Evolutionary conservation across 2,888 invertebrate species (phyloP), one percentile per base, ranked within the genome.

Genomic region (Heliothis peltigera): DNA sequence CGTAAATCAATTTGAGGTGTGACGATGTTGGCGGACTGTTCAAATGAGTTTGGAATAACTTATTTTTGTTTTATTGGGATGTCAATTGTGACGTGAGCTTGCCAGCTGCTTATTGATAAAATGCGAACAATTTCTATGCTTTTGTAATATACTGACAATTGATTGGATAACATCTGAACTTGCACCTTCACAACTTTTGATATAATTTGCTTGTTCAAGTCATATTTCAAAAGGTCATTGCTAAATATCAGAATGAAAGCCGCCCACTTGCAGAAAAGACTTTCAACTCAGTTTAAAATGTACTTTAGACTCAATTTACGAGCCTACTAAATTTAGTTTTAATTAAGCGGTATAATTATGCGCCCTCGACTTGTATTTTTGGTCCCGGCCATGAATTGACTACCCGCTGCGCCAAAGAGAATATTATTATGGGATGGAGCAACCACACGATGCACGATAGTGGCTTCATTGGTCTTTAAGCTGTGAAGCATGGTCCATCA

Each of bases 261-360:
- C 39, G n/a, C n/a, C n/a, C 39, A 46, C 18, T 21, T 46, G 15
- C 19, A 19, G 19, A 6, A 2, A 21, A 46, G 21, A 46, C 21
- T 46, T 46, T 21, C 12, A 46, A 46, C 8, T 46, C 15, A 46
- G 32, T 47, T 32, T 19, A 1, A 25, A 52, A 7, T 3, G 5
- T 42, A 15, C 35, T 48, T 21, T n/a, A 7, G 39, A 42, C 47
- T 43, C 17, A 58, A 53, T 73, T 66, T 21, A 46, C 22, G 28
- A 43, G 22, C 21, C 17, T 35, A 17, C 19, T 55, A 65, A 65
- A 39, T 74, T 67, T 42, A 53, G 25, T 43, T 71, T 71, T 75
- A 62, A 71, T 71, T 75, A 75, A 69, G 44, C 39, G 35, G 42
- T 62, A 56, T 54, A 48, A 69, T 61, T 54, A 60, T 46, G 60